These are phyloP conservation scores for Rhagium mordax DNA, from an alignment of 2,888 invertebrate species.

Conservation along the genomic window DNA sequence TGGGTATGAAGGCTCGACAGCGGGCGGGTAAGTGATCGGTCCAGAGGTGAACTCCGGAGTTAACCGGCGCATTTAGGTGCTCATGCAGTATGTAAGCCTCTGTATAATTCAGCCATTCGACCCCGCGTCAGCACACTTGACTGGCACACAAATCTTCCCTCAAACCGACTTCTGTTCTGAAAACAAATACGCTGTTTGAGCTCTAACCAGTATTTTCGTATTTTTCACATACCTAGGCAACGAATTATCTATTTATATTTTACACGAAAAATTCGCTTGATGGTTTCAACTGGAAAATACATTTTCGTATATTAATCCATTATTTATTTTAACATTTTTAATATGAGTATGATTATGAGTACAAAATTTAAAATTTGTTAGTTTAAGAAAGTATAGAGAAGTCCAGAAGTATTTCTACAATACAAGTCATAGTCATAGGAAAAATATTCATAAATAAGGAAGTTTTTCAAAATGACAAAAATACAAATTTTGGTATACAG, in stretches of 20 bases:
- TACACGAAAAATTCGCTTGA: neutral
- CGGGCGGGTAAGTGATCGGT: slow-evolving; percentile 58
- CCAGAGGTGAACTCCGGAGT: slow-evolving; percentile 60
- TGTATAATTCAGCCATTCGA: slow-evolving; percentile 69
- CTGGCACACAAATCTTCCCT: slow-evolving; percentile 70
- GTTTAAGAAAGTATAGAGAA: too few species aligned
- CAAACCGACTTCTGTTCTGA: slow-evolving; percentile 45
- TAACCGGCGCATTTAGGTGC: slow-evolving; percentile 66
- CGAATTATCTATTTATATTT: slow-evolving; percentile 17
- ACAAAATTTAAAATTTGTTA: too few species aligned
- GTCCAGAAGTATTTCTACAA: too few species aligned
- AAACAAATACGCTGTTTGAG: slow-evolving; percentile 23
- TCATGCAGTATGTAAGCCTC: slow-evolving; percentile 69
- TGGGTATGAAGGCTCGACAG: slow-evolving; percentile 49
- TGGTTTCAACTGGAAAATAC: neutral
- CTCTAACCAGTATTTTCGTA: slow-evolving; percentile 16
- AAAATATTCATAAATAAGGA: too few species aligned
- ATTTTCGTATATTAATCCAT: neutral
- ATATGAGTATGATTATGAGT: too few species aligned
- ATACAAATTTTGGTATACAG: too few species aligned
- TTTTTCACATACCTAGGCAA: slow-evolving; percentile 18
- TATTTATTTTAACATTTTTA: neutral
- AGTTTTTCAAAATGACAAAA: too few species aligned
- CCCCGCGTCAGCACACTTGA: slow-evolving; percentile 69
- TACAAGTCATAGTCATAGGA: too few species aligned